Conservation (phyloP, 2,113 vertebrate species). For the Ciconia boyciana region DNA sequence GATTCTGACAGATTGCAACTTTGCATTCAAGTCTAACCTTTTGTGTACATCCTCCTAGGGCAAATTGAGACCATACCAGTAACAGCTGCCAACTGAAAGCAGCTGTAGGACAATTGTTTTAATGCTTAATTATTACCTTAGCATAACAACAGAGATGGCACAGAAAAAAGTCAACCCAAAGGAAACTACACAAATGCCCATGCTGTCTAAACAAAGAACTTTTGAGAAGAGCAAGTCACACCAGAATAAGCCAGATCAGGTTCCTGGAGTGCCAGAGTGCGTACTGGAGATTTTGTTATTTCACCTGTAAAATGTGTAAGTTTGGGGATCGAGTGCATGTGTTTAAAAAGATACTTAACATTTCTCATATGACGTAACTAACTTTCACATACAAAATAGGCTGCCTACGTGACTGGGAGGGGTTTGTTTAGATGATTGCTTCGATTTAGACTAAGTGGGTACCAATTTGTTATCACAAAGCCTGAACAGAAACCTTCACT, state of each 20-base stretch:
- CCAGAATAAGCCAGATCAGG: not conserved
- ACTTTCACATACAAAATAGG: fast-evolving
- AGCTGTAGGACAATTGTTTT: not conserved
- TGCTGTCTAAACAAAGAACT: not conserved
- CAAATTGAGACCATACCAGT: fast-evolving
- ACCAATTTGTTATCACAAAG: not conserved
- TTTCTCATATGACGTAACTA: not conserved
- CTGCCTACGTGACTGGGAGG: not conserved
- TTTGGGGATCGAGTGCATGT: fast-evolving
- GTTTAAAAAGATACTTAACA: not conserved
- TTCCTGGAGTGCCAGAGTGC: not conserved
- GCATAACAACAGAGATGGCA: not conserved
- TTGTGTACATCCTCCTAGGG: not conserved
- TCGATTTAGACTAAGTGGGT: not conserved
- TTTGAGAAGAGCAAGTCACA: not conserved
- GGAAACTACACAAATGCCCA: not conserved
- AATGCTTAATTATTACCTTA: not conserved
- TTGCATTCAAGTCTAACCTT: not conserved
- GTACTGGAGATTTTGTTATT: not conserved
- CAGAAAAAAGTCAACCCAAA: not conserved
- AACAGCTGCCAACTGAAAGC: not conserved
- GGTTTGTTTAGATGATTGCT: not conserved
- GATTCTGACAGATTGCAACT: not conserved
- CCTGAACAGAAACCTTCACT: not conserved
- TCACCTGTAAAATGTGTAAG: not conserved